Conservation (phyloP, 92 coral and sea anemone genomes). For the Heliopora coerulea region DNA sequence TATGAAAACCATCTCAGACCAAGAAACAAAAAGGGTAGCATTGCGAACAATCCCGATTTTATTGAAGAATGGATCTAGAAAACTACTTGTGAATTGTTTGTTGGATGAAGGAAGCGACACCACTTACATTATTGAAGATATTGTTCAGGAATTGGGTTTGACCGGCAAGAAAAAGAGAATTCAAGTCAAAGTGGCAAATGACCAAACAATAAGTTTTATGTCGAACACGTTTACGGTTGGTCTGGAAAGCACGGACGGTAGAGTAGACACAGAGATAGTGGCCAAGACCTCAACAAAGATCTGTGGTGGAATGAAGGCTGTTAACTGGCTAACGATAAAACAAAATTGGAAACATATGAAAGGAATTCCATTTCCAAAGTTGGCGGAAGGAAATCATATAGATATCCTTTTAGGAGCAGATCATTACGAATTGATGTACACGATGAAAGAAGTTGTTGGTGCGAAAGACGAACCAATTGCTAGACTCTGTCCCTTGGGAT, state of each 20-base stretch:
- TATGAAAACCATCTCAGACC: no score
- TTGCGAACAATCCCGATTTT: background rate
- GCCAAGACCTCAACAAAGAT: slow-evolving; percentile 28
- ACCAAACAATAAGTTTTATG: background rate
- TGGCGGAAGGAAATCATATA: no score
- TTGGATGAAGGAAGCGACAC: slow-evolving; percentile 37
- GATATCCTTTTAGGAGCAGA: no score
- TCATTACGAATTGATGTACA: no score
- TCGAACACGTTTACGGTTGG: background rate
- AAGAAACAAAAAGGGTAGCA: no score
- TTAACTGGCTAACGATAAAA: no score
- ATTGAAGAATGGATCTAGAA: background rate
- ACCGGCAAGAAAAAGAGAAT: slow-evolving; percentile 40
- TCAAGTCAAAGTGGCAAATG: slow-evolving; percentile 43
- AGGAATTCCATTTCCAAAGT: no score
- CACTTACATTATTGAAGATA: slow-evolving; percentile 18
- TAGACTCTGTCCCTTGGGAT: slow-evolving; percentile 53
- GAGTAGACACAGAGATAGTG: background rate
- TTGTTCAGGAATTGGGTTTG: slow-evolving; percentile 46
- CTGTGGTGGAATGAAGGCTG: slow-evolving; percentile 41
- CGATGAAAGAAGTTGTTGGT: no score
- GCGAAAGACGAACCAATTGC: slow-evolving; percentile 45
- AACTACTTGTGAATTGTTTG: slow-evolving; percentile 16
- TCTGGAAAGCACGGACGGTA: background rate
- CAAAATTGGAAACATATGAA: no score